Base-by-base conservation (phyloP, 2,888 invertebrate genomes). In the Catonia carolina region DNA sequence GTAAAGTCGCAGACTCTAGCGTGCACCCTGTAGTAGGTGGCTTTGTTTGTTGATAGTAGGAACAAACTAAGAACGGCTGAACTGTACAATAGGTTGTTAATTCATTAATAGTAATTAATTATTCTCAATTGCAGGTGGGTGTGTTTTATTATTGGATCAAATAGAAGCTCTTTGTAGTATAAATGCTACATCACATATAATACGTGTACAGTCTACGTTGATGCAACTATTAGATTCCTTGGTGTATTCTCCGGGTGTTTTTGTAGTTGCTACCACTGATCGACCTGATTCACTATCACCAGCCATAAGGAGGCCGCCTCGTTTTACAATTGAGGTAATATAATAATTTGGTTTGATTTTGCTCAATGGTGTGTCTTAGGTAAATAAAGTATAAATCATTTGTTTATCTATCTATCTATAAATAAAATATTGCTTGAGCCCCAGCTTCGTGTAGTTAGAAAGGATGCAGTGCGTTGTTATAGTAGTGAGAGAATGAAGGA, bases 241-340 rank as follows among this genome's bases (percentile, higher is more conserved):
- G 15, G 63, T 68, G 15, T 62, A 66, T 12, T 61, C 64, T 2
- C 63, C 64, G 18, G 68, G 72, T 23, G 66, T 81, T 8, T 64
- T 78, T 17, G 74, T 81, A 2, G 70, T 82, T 53, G 81, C 74
- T 18, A 79, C 80, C 4, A 78, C 78, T 3, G 77, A 75, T 53
- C 68, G 73, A 41, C 73, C 77, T 1, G 73, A 76, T 56, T 66
- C 69, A 12, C 61, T 83, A 10, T 75, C 78, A 64, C 68, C 72
- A 8, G 69, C 74, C 10, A 63, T 79, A 1, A 71, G 79, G 53
- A 71, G 78, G 47, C 75, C 78, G 7, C 78, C 79, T 0, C 72
- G 81, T 37, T 74, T 82, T 63, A 77, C 78, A 60, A 72, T 74
- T 60, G 81, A 81, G 70, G 77, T 81, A 54, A n/a, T n/a, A 50